Evolutionary conservation across 2,797 vertebrate genomes (phyloP).

Genomic region (Thalassophryne amazonica): DNA sequence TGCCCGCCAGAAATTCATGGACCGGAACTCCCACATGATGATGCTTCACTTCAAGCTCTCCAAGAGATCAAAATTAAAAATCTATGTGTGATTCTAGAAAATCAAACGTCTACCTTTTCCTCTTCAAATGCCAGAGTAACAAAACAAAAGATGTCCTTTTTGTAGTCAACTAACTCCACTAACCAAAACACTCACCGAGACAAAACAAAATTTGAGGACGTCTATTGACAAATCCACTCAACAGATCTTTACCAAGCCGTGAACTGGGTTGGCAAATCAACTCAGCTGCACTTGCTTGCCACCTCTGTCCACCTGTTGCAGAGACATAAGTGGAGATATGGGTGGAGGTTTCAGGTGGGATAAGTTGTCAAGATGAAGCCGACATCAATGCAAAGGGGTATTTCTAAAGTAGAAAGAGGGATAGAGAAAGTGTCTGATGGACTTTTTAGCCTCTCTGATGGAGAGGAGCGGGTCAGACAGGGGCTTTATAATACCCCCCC

Average conservation of each 20-base stretch:
- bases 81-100: conserved; percentile 32
- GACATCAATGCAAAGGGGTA: conserved; percentile 63
- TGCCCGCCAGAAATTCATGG: conserved; percentile 95
- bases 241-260: conserved; percentile 42
- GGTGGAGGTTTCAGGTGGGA: conserved; percentile 49
- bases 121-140: conserved; percentile 31
- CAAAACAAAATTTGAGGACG: conserved; percentile 26
- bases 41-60: conserved; percentile 41
- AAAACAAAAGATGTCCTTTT: conserved; percentile 34
- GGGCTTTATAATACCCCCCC: conserved; percentile 80
- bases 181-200: conserved; percentile 29
- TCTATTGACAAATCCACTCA: conserved; percentile 47
- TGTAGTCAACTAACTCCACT: conserved; percentile 37
- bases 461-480: conserved; percentile 73
- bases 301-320: conserved; percentile 67
- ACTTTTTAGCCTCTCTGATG: conserved; percentile 79
- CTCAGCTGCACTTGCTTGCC: conserved; percentile 55
- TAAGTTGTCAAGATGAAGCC: conserved; percentile 64
- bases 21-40: conserved; percentile 93
- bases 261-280: conserved; percentile 46
- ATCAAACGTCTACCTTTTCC: conserved; percentile 45
- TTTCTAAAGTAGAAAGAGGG: conserved; percentile 63
- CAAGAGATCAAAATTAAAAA: conserved; percentile 31
- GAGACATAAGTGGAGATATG: conserved; percentile 68
- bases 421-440: conserved; percentile 70